Evolutionary conservation across 92 coral and sea anemone species (phyloP).

Genomic region (Zoanthus sociatus): DNA sequence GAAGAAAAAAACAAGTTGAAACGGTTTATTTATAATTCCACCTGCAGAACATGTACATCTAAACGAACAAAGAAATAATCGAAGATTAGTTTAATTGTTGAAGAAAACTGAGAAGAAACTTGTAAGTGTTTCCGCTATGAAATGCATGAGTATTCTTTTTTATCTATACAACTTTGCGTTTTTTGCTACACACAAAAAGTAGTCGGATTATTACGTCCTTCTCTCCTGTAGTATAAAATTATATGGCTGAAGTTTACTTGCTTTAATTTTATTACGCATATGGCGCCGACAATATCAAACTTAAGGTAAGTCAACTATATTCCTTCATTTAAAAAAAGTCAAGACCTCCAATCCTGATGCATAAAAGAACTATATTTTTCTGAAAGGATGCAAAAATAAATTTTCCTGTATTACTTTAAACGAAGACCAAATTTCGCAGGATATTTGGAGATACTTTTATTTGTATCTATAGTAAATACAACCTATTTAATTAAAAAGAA

Average conservation of each 20-base stretch:
- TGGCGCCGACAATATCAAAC: too few relatives aligned
- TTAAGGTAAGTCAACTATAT: background rate
- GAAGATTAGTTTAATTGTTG: background rate
- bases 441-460: constrained; percentile 25
- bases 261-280: too few relatives aligned
- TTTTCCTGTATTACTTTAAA: background rate
- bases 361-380: background rate
- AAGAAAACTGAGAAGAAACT: too few relatives aligned
- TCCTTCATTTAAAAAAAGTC: background rate
- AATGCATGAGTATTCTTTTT: too few relatives aligned
- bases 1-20: background rate
- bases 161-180: too few relatives aligned
- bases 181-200: too few relatives aligned
- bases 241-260: too few relatives aligned
- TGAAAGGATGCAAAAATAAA: background rate
- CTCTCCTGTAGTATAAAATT: too few relatives aligned
- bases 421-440: background rate
- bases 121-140: too few relatives aligned
- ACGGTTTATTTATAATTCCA: background rate
- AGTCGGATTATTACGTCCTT: too few relatives aligned
- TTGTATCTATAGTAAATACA: constrained; percentile 30
- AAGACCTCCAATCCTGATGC: background rate
- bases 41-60: background rate
- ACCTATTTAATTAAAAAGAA: constrained; percentile 43
- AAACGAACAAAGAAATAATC: background rate